Evolutionary conservation across 2,113 vertebrate species (phyloP).

Genomic region (Sclerurus mexicanus): DNA sequence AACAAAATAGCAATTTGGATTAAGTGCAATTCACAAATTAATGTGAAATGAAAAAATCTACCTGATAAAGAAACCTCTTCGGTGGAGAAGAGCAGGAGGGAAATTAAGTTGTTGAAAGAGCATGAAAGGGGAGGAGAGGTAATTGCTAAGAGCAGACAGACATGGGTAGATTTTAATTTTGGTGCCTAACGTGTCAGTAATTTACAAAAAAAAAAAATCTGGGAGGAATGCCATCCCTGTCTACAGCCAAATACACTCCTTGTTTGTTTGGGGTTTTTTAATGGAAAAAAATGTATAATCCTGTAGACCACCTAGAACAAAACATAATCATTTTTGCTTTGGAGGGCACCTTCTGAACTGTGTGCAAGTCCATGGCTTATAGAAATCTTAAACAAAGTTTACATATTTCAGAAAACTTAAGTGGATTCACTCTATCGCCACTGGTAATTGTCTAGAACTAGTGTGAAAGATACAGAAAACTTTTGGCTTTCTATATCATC

Average conservation of each 20-base stretch:
- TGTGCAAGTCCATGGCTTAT: background rate
- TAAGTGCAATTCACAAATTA: background rate
- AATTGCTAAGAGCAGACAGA: background rate
- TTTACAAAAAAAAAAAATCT: background rate
- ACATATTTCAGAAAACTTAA: background rate
- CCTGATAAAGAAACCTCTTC: background rate
- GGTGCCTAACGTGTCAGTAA: background rate
- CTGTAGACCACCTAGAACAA: background rate
- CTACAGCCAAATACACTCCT: background rate
- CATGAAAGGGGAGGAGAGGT: background rate
- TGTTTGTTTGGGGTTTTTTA: background rate
- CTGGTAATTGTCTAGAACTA: background rate
- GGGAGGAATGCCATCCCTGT: background rate
- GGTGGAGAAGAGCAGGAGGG: background rate
- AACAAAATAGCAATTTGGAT: background rate
- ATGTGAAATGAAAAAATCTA: background rate
- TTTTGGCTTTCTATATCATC: background rate
- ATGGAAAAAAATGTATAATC: background rate
- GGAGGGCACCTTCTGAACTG: background rate
- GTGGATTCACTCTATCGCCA: background rate
- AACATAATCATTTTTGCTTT: background rate
- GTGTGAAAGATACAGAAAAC: background rate
- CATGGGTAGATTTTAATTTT: background rate
- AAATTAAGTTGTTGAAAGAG: background rate
- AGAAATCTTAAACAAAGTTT: background rate